Evolutionary conservation across 2,113 vertebrate species (phyloP).

Genomic region (Hylia prasina): DNA sequence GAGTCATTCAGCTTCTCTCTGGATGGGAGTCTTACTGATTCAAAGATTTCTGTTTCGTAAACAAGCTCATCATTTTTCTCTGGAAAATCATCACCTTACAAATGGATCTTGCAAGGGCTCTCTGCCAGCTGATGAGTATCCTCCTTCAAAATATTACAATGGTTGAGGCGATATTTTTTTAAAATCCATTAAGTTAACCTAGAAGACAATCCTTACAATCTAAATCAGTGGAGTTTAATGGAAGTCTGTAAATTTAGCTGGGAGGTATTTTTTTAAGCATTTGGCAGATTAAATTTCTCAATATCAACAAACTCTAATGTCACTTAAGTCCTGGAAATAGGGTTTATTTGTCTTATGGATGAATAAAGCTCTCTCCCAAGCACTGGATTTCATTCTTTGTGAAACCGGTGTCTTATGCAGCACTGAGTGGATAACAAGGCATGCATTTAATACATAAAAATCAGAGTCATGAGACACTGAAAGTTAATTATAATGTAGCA

Average conservation of each 20-base stretch:
- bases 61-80: neutral
- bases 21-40: neutral
- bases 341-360: neutral
- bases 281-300: slow-evolving; percentile 23
- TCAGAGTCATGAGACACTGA: slow-evolving; percentile 39
- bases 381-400: slow-evolving; percentile 12
- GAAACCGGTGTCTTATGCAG: neutral
- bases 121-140: neutral
- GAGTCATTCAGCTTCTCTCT: neutral
- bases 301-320: slow-evolving; percentile 6
- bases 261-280: neutral
- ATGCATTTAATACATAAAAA: slow-evolving; percentile 42
- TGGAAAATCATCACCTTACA: neutral
- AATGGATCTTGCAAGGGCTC: neutral
- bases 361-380: slow-evolving; percentile 4
- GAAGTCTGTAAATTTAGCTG: neutral
- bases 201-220: neutral
- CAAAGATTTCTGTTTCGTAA: neutral
- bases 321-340: slow-evolving; percentile 6
- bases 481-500: slow-evolving; percentile 44
- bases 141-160: neutral
- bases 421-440: slow-evolving; percentile 16
- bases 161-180: neutral
- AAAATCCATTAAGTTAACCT: neutral
- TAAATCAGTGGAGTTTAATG: neutral